Evolutionary conservation across 1,140 invertebrate species (phyloP).

Genomic region (Sesamia nonagrioides): DNA sequence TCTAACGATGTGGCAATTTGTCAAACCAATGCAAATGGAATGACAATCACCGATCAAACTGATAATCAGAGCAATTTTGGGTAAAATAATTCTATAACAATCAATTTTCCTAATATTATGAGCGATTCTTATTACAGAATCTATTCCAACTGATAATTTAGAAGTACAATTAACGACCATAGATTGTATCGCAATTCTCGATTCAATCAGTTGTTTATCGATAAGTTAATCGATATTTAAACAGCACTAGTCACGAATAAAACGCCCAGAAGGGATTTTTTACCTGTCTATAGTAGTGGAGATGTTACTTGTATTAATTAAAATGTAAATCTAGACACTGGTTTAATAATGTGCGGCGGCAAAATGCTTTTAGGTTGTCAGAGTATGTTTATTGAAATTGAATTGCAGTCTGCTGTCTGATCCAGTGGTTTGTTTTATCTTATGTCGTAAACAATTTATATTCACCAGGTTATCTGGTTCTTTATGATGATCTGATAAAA

Average conservation of each 20-base stretch:
- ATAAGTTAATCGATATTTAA: slow-evolving; percentile 15
- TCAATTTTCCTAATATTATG: neutral
- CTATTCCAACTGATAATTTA: neutral
- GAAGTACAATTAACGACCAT: neutral
- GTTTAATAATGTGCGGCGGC: slow-evolving; percentile 26
- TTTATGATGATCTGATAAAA: too few relatives aligned
- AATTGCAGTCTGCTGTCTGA: slow-evolving; percentile 9
- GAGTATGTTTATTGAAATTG: slow-evolving; percentile 6
- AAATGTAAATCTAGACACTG: slow-evolving; percentile 38
- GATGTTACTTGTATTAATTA: slow-evolving; percentile 45
- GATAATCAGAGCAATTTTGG: neutral
- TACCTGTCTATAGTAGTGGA: slow-evolving; percentile 16
- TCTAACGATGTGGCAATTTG: neutral
- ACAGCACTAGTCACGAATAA: slow-evolving; percentile 55
- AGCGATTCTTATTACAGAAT: neutral
- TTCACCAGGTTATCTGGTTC: neutral
- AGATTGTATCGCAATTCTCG: neutral
- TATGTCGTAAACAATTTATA: slow-evolving; percentile 7
- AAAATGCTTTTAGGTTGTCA: slow-evolving; percentile 32
- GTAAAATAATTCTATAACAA: neutral
- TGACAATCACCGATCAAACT: neutral
- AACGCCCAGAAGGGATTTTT: slow-evolving; percentile 53
- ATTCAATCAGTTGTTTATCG: neutral
- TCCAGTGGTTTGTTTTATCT: slow-evolving; percentile 6
- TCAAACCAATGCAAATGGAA: neutral